These are phyloP conservation scores for Halictus quadricinctus DNA, from an alignment of 2,888 invertebrate genomes.

Conservation along the genomic window DNA sequence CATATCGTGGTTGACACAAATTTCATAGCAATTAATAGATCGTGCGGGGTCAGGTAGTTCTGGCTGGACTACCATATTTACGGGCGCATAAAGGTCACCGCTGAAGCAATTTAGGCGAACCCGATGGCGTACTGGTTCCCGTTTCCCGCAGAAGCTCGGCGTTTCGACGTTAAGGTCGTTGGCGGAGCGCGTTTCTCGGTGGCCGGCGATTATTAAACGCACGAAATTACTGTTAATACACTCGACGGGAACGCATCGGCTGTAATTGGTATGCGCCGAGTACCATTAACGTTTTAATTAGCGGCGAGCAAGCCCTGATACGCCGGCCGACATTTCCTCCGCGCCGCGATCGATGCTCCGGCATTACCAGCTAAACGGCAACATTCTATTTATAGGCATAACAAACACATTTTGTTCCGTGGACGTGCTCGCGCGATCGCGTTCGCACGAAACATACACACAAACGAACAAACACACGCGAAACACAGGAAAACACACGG, in stretches of 20 bases:
- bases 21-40: not conserved
- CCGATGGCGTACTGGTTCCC: not conserved
- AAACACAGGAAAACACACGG: not conserved
- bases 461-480: not conserved
- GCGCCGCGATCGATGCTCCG: slow-evolving; percentile 50
- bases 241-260: slow-evolving; percentile 50
- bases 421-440: slow-evolving; percentile 5
- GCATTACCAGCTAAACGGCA: slow-evolving; percentile 46
- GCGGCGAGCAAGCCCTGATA: slow-evolving; percentile 43
- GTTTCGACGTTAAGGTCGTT: slow-evolving; percentile 5
- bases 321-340: slow-evolving; percentile 53
- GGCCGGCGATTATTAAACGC: slow-evolving; percentile 50
- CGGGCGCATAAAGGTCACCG: not conserved
- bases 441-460: not conserved
- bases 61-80: not conserved
- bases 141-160: slow-evolving; percentile 4
- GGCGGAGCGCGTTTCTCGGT: not conserved
- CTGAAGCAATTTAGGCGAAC: not conserved
- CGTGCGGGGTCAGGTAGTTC: not conserved
- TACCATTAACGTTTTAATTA: slow-evolving; percentile 61
- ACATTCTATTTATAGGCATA: slow-evolving; percentile 40
- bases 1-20: not conserved
- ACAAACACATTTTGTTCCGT: slow-evolving; percentile 33
- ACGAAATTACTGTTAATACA: slow-evolving; percentile 57
- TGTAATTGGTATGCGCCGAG: slow-evolving; percentile 54